Percentiles rank a stretch among this genome's conserved stretches.
These are phyloP conservation scores for Umimayanthus chanpuru DNA, from an alignment of 92 coral and sea anemone genomes.

Conservation along the genomic window DNA sequence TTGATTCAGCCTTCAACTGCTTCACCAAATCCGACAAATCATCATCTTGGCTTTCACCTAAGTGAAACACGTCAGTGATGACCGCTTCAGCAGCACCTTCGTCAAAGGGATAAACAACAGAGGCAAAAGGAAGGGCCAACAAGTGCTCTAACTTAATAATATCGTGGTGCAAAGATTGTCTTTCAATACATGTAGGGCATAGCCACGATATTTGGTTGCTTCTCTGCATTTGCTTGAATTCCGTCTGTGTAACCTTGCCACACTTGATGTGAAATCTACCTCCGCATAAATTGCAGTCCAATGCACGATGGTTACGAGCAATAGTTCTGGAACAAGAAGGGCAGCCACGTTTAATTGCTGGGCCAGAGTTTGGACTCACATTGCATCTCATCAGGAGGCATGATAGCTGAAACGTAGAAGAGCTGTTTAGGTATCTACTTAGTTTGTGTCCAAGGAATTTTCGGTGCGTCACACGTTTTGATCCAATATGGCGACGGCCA, in stretches of 20 bases:
- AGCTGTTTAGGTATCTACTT: slow-evolving; percentile 9
- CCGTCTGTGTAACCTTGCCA: slow-evolving; percentile 24
- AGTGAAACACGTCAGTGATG: background rate
- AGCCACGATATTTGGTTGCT: background rate
- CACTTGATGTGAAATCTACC: background rate
- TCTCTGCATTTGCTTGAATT: slow-evolving; percentile 33
- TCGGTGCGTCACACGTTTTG: background rate
- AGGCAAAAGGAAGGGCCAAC: background rate
- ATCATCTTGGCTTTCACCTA: background rate
- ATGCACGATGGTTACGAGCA: slow-evolving; percentile 31
- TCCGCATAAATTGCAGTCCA: slow-evolving; percentile 33
- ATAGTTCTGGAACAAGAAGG: background rate
- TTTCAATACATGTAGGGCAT: slow-evolving; percentile 23
- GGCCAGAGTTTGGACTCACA: slow-evolving; percentile 4
- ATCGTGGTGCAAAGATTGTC: background rate
- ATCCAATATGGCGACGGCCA: slow-evolving; percentile 21
- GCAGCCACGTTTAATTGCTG: background rate
- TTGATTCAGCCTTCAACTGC: slow-evolving; percentile 25
- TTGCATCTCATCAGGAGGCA: slow-evolving; percentile 15
- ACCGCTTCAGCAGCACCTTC: background rate
- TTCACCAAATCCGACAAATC: slow-evolving; percentile 25
- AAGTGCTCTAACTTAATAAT: background rate
- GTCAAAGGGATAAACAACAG: background rate
- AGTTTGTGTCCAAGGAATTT: slow-evolving; percentile 27
- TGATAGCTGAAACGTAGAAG: slow-evolving; percentile 3